Conservation (phyloP, 2,797 vertebrate genomes). For the Pangasius larnaudii region DNA sequence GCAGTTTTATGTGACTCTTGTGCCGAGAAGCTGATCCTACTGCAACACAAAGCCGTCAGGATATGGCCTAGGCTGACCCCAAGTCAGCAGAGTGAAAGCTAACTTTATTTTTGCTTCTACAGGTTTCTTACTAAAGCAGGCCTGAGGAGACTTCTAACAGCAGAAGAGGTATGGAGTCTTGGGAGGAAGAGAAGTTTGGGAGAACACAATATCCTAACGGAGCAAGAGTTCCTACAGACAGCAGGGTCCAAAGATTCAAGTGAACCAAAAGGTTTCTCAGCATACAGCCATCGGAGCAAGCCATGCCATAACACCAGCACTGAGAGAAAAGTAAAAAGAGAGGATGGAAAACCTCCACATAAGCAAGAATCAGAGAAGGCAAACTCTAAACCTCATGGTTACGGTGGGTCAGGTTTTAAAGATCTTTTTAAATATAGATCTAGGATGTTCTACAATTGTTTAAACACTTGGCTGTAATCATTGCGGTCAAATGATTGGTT, state of each 20-base stretch:
- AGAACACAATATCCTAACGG: conserved; percentile 41
- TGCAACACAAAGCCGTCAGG: conserved; percentile 12
- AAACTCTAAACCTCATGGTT: conserved; percentile 27
- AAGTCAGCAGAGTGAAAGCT: neutral
- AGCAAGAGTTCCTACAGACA: conserved; percentile 41
- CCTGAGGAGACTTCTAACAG: conserved; percentile 50
- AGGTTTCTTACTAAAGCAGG: conserved; percentile 56
- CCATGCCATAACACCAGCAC: conserved; percentile 22
- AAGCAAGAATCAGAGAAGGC: conserved; percentile 24
- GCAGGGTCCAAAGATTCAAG: conserved; percentile 33
- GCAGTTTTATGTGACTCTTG: conserved; percentile 38
- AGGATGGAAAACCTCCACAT: conserved; percentile 33
- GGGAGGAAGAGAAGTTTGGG: conserved; percentile 52
- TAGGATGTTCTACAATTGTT: neutral
- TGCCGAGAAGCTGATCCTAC: conserved; percentile 32
- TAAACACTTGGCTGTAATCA: neutral
- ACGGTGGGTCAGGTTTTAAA: conserved; percentile 45
- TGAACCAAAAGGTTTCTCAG: conserved; percentile 30
- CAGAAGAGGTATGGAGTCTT: conserved; percentile 56
- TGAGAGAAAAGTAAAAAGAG: conserved; percentile 41
- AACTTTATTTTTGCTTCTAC: conserved; percentile 37
- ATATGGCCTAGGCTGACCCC: conserved; percentile 20
- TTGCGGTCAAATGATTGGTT: neutral
- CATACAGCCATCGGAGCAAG: conserved; percentile 34
- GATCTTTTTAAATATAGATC: neutral